phyloP scores from a whole-genome alignment of 1,140 invertebrate species.

The Belonocnema kinseyi region DNA sequence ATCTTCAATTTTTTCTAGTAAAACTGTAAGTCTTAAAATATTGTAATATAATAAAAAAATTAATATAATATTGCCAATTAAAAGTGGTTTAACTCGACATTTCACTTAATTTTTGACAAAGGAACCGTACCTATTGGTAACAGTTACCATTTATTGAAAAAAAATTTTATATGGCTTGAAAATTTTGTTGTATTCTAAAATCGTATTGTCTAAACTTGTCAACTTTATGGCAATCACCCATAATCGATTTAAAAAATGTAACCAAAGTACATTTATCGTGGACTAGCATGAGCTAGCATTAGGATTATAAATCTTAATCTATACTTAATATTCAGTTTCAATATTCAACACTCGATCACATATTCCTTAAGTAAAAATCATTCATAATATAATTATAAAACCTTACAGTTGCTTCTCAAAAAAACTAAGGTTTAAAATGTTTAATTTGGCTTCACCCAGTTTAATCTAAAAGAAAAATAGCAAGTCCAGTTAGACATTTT shows the following conservation, averaged over 20 bases:
- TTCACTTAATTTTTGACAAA: too few relatives aligned
- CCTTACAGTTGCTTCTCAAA: neutral
- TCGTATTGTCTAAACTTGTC: too few relatives aligned
- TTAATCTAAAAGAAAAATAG: neutral
- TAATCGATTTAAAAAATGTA: slow-evolving; percentile 11
- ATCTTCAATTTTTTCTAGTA: too few relatives aligned
- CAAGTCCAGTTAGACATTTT: neutral
- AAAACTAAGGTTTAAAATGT: neutral
- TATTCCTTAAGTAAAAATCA: neutral
- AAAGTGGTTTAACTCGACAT: too few relatives aligned
- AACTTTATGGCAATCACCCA: too few relatives aligned
- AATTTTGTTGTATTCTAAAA: too few relatives aligned
- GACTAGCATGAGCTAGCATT: slow-evolving; percentile 19
- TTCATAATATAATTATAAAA: neutral
- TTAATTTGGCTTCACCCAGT: neutral
- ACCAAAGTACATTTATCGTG: slow-evolving; percentile 26
- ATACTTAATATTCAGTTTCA: neutral
- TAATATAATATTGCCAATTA: too few relatives aligned
- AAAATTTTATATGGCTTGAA: too few relatives aligned
- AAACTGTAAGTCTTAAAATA: too few relatives aligned
- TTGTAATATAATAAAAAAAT: too few relatives aligned
- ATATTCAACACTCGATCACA: slow-evolving; percentile 5
- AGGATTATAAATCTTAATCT: slow-evolving; percentile 12
- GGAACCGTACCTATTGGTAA: too few relatives aligned
- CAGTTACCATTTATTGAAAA: too few relatives aligned